Evolutionary conservation across 2,888 invertebrate genomes (phyloP), one percentile per base, ranked within the genome.

Genomic region (Dryocosmus kuriphilus): DNA sequence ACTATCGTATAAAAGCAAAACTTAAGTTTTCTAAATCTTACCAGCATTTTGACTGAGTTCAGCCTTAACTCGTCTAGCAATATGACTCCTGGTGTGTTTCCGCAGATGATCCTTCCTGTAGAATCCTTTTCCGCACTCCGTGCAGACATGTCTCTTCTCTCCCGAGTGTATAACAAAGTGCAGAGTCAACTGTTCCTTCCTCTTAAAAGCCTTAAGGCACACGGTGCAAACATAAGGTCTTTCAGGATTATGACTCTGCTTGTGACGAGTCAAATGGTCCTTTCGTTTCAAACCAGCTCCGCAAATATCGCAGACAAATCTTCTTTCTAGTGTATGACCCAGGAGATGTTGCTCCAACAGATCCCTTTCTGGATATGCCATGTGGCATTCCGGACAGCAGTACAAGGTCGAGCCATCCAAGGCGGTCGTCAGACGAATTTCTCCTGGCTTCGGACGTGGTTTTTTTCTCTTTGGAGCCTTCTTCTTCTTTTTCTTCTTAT

Each of bases 141-240:
- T 95, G 92, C 97, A 97, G 16, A 96, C 94, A 86, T 97, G 97
- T 82, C 97, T 93, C 91, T 97, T 97, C 91, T 97, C 97, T 2
- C 97, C 97, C 16, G 97, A 97, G 92, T 97, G 97, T 88, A 97
- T 97, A 83, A 97, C 97, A 91, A 97, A 96, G 92, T 97, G 97
- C 85, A 97, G 92, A 0, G 97, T 97, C 78, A 97, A 93, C 85
- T 97, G 97, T 89, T 97, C 97, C 93, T 97, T 97, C 85, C 97
- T 94, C 88, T 97, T 97, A 91, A 97, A 97, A 1, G 96, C 96
- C 90, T 97, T 97, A 87, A 96, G 93, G 89, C 97, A 97, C 77
- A 97, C 96, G 79, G 96, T 95, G 93, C 97, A 97, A 16, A 96
- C 96, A 92, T 96, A 97, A 76, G 97, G 97, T 85, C 97, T 93